Evolutionary conservation across 2,888 invertebrate species (phyloP), one percentile per base, ranked within the genome.

Genomic region (Harpalus rufipes): DNA sequence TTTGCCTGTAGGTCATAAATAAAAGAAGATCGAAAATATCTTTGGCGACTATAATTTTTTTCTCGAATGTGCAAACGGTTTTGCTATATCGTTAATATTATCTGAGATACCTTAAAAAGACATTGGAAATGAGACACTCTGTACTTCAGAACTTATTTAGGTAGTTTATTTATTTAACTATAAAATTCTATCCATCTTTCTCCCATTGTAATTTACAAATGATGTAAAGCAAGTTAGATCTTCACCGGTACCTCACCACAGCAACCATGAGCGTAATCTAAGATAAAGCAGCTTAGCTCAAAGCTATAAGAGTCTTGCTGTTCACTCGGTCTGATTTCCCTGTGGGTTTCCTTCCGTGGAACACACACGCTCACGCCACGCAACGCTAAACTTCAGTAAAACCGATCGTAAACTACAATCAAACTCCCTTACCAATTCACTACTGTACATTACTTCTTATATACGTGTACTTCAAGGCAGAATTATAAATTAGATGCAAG

Each of bases 321-420:
- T 25, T 18, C 58, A 58, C 78, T 65, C 63, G 12, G 21, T 41
- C 63, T 81, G 81, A 81, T 81, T 81, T 81, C 81, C 81, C 81
- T 18, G 81, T 21, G 81, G 63, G 63, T 41, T 81, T 32, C 25
- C 32, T 32, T 59, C 58, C 59, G 44, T 51, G 44, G 44, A 51
- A 51, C 44, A 51, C 44, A 51, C 44, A 32, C 58, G 32, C 76
- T 14, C 59, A 41, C 44, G 72, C 44, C 16, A 61, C 41, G 59
- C 59, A 18, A 18, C 39, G 61, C 61, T 59, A 61, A 79, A n/a
- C 12, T 44, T 76, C 74, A 44, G 56, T 78, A 78, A 59, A 16
- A 44, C 41, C 72, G 72, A 41, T 78, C 78, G 58, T 78, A 78
- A 78, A 78, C 16, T 74, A 44, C 72, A 74, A 74, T 74, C 72